A percentile compares a stretch with the other conserved stretches of the same genome.
Conservation (phyloP, 2,113 vertebrate genomes). For the Budorcas taxicolor region DNA sequence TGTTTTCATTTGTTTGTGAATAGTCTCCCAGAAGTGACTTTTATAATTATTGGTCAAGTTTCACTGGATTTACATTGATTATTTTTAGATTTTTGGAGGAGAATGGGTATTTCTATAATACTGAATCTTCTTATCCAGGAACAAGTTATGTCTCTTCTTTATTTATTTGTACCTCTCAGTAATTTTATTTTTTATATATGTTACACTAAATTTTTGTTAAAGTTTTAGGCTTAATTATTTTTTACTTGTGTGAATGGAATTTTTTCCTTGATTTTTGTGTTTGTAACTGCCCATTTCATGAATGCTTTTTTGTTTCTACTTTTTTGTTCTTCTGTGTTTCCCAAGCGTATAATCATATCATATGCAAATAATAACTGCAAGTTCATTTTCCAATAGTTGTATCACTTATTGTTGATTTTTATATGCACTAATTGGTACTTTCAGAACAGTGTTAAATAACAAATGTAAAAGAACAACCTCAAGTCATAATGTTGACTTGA, state of each 20-base stretch:
- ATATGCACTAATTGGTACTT: not conserved
- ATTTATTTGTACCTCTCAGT: not conserved
- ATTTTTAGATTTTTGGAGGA: not conserved
- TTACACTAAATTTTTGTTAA: not conserved
- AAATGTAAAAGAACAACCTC: not conserved
- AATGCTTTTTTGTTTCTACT: not conserved
- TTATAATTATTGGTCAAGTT: not conserved
- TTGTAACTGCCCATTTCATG: not conserved
- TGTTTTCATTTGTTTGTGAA: not conserved
- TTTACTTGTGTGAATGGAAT: not conserved
- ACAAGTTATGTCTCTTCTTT: not conserved
- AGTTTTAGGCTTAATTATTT: not conserved
- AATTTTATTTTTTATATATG: not conserved
- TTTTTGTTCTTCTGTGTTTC: not conserved
- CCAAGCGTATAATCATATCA: not conserved
- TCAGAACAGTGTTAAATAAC: constrained; percentile 11
- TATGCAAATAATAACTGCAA: not conserved
- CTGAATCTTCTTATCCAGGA: not conserved
- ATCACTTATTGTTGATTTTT: not conserved
- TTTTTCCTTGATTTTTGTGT: not conserved
- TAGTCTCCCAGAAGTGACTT: not conserved
- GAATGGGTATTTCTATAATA: not conserved
- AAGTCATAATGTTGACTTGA: not conserved
- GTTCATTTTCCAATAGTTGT: not conserved
- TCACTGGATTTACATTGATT: not conserved